phyloP scores from a whole-genome alignment of 2,888 invertebrate species.

The Euspilapteryx auroguttella region DNA sequence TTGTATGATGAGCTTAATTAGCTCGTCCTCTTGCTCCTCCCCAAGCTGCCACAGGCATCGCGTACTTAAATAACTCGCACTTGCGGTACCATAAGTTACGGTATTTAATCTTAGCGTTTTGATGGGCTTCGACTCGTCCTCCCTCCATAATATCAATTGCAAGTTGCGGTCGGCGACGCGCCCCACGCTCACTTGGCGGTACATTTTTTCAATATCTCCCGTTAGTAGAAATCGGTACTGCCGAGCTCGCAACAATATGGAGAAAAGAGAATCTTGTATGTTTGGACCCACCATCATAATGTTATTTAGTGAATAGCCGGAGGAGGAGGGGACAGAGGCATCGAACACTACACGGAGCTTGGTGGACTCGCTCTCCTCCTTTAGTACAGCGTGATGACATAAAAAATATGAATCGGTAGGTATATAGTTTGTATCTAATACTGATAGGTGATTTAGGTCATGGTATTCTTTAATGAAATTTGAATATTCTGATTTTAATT shows the following conservation, averaged over 20 bases:
- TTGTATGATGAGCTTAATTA: conserved; percentile 1
- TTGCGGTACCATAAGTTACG: conserved; percentile 18
- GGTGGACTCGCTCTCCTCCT: conserved; percentile 9
- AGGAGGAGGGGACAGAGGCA: conserved; percentile 10
- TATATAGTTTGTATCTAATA: conserved; percentile 1
- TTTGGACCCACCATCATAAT: conserved; percentile 12
- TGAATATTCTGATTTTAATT: conserved; percentile 5
- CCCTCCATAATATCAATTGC: conserved; percentile 10
- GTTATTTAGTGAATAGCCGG: conserved; percentile 11
- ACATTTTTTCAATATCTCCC: conserved; percentile 13
- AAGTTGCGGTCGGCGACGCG: conserved; percentile 5
- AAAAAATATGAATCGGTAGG: conserved; percentile 7
- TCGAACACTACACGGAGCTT: conserved; percentile 12
- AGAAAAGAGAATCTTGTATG: conserved; percentile 11
- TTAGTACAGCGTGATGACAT: conserved; percentile 11
- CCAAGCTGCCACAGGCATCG: conserved; percentile 5
- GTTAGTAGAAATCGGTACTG: conserved; percentile 11
- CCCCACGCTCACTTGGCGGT: conserved; percentile 8
- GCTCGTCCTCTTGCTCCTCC: conserved; percentile 4
- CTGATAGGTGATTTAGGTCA: conserved; percentile 7
- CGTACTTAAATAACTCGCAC: conserved; percentile 8
- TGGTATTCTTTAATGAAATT: conserved; percentile 8
- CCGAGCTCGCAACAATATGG: conserved; percentile 9
- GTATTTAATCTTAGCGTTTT: conserved; percentile 11
- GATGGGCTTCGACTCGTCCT: conserved; percentile 6